Evolutionary conservation across 2,888 invertebrate species (phyloP), one percentile per base, ranked within the genome.

Genomic region (Belgica antarctica): DNA sequence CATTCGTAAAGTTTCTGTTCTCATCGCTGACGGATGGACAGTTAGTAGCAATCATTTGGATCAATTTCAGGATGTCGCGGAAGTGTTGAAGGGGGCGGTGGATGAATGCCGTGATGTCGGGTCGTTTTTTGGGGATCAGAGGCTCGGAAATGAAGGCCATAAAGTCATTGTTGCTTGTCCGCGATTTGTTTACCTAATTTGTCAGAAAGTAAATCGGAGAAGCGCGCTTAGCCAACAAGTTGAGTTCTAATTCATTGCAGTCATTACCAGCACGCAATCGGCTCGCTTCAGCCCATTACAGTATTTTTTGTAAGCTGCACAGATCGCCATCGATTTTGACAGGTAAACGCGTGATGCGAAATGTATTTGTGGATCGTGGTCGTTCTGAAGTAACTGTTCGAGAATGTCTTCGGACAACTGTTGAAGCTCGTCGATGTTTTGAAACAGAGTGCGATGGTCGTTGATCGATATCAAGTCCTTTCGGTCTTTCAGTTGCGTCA

Each of bases 71-170:
- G 19, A 85, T 80, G 76, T 86, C 86, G 74, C 89, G 84, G 76
- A 86, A 88, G 81, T 93, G 92, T 79, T 93, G 92, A 74, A 93
- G 78, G 0, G 93, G 93, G 76, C 91, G 89, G 78, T 93, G 89
- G 72, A 94, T 86, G 73, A 93, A 86, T 12, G 90, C 88, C 10
- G 92, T 92, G 73, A 94, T 86, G 77, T 94, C 93, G 12, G 92
- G 92, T 73, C 90, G 85, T 78, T 89, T 84, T 73, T 90, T 84
- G 1, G 92, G 92, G 74, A 92, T 89, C 15, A 89, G 86, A 1
- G 92, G 92, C 75, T 89, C 89, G 71, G 88, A 88, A 74, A 92
- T 87, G 77, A 92, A 88, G 72, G 88, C 84, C 65, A 89, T 87
- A 78, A 94, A 93, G 27, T 89, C 89, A 10, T 89, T 86, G 75